Base-by-base conservation (phyloP, 2,797 vertebrate genomes). In the Lepilemur ruficaudatus region DNA sequence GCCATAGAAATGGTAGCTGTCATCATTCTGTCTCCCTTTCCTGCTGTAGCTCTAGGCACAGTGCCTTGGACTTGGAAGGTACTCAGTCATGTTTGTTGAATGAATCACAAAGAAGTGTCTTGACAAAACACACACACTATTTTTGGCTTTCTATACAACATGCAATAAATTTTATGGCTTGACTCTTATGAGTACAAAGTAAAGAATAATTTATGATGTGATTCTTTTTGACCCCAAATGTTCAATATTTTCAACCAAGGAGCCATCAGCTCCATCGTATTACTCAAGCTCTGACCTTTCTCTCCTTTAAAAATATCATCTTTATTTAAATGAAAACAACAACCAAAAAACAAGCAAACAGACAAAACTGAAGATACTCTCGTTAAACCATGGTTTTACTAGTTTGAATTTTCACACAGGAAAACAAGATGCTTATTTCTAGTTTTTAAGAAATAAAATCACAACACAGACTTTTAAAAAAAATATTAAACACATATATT, bases 71-170 rank as follows among this genome's bases (percentile, higher is more conserved):
- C 69, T 91, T 88, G 32, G 32, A 94, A 93, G 30, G 35, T 70
- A 86, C 7, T 91, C n/a, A 32, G 25, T 69, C 48, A 14, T 92
- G 22, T 94, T 95, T 92, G 32, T 41, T 96, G 67, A 94, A 69
- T 95, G 75, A 94, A 91, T 83, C 91, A 83, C 35, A 83, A 85
- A 95, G 20, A 79, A 76, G 9, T 76, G 12, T 41, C 61, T 81
- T 91, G 57, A 73, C 22, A 63, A 73, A 65, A 86, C 46, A 14
- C 41, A 78, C 8, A 79, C 4, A 48, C 48, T 94, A 61, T 82
- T 93, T 93, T 91, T 87, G 75, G 41, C 75, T 92, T 94, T 92
- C 55, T 70, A 35, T 90, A 78, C 4, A 89, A 32, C 61, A 78
- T 30, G 46, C 30, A 89, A 84, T 93, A 89, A 80, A 93, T 92